A percentile compares a stretch with the other conserved stretches of the same genome.
These are phyloP conservation scores for Sesamia nonagrioides DNA, from an alignment of 1,140 invertebrate genomes.

Conservation along the genomic window DNA sequence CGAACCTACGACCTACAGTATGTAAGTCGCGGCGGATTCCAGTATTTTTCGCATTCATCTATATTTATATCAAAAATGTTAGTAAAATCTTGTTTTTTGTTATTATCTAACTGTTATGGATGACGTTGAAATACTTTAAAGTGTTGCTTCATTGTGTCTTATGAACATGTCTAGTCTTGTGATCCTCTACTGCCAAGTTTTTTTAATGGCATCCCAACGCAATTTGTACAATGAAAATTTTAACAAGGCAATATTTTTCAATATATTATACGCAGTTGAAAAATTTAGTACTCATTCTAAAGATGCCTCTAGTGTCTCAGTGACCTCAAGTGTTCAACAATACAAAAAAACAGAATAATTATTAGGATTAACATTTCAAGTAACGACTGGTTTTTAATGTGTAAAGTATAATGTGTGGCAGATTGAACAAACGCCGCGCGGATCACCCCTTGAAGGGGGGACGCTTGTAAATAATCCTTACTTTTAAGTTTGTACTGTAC, in stretches of 20 bases:
- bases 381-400: constrained; percentile 74
- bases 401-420: constrained; percentile 70
- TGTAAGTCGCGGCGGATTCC: too few relatives aligned
- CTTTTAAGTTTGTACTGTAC: constrained; percentile 84
- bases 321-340: constrained; percentile 80
- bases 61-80: not conserved
- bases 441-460: constrained; percentile 56
- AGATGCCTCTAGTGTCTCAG: constrained; percentile 30
- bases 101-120: not conserved
- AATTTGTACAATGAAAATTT: constrained; percentile 55
- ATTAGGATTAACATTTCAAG: constrained; percentile 67
- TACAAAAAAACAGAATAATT: constrained; percentile 65
- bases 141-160: constrained; percentile 7
- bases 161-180: constrained; percentile 53
- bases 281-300: constrained; percentile 53
- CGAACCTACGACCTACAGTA: too few relatives aligned
- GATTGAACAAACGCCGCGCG: constrained; percentile 45
- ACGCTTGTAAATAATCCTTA: constrained; percentile 84
- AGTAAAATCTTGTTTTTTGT: not conserved
- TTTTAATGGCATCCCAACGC: constrained; percentile 28
- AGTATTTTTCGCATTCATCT: too few relatives aligned
- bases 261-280: constrained; percentile 45
- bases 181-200: constrained; percentile 34
- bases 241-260: constrained; percentile 40
- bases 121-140: constrained; percentile 9